Evolutionary conservation across 2,797 vertebrate species (phyloP), one percentile per base, ranked within the genome.

Genomic region (Thalassophryne amazonica): DNA sequence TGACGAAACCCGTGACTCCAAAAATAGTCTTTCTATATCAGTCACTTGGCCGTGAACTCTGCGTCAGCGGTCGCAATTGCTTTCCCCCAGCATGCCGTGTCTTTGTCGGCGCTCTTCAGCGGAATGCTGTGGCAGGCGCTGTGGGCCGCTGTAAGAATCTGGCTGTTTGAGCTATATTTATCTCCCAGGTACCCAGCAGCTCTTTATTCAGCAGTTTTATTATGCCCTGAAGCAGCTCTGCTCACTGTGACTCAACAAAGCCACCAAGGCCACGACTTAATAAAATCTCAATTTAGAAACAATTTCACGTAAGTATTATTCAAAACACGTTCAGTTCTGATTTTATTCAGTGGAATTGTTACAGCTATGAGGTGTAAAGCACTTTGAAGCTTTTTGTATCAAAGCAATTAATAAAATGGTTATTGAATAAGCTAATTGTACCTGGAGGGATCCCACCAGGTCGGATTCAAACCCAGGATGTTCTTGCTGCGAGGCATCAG

Each of bases 181-280:
- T 54, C 64, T 59, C 33, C 0, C 4, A 0, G 15, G 39, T 55
- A 28, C 25, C 38, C 34, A 5, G 21, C 17, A 5, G 59, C 46
- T 55, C 18, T 35, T 56, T 49, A 18, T 39, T 59, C 49, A 65
- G 15, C 12, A 46, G 40, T 69, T n/a, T n/a, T 62, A 71, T 74
- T 61, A 59, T 36, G 29, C n/a, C 52, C 51, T 5, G 66, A 33
- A 54, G 69, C 54, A 5, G 28, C 43, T 54, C 24, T 13, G 51
- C 18, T 34, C 35, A 20, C 3, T 1, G 20, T 8, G 32, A 42
- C 3, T 29, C 27, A 13, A 35, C 14, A 22, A 22, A 22, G 36
- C 46, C 27, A 17, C 24, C 42, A 6, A 50, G 39, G 35, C 10
- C 37, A 1, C 3, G 6, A 6, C 7, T n/a, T n/a, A n/a, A n/a